Percentiles rank a stretch among this genome's conserved stretches.
Conservation (phyloP, 1,140 invertebrate species). For the Daktulosphaira vitifoliae region DNA sequence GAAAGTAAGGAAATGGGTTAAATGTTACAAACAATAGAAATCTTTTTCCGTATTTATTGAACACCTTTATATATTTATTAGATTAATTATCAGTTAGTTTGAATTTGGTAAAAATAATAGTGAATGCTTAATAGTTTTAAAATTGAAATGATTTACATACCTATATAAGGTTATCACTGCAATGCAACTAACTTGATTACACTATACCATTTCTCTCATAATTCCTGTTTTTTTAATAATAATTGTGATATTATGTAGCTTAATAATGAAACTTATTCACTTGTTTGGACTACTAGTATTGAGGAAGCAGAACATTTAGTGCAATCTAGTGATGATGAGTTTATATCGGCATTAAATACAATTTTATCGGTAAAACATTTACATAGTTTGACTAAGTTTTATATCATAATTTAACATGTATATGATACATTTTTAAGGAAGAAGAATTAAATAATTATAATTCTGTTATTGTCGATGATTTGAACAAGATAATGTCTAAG, state of each 20-base stretch:
- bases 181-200: too few species aligned
- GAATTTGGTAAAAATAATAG: too few species aligned
- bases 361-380: conserved; percentile 49
- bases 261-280: conserved; percentile 62
- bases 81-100: too few species aligned
- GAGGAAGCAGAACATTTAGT: conserved; percentile 65
- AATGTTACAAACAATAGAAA: too few species aligned
- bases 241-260: conserved; percentile 48
- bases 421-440: conserved; percentile 6
- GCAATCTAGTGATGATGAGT: conserved; percentile 61
- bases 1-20: too few species aligned
- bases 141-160: too few species aligned
- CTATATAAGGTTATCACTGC: too few species aligned
- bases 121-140: too few species aligned
- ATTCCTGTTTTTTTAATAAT: conserved; percentile 35
- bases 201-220: too few species aligned
- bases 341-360: conserved; percentile 82
- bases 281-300: conserved; percentile 83
- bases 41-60: too few species aligned
- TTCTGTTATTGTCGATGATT: conserved; percentile 9
- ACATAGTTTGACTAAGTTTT: neutral
- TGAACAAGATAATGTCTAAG: neutral
- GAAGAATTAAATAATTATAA: conserved; percentile 8
- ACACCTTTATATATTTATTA: too few species aligned
- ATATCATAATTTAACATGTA: conserved; percentile 4